Evolutionary conservation across 1,140 invertebrate genomes (phyloP).

Genomic region (Megalonaias nervosa): DNA sequence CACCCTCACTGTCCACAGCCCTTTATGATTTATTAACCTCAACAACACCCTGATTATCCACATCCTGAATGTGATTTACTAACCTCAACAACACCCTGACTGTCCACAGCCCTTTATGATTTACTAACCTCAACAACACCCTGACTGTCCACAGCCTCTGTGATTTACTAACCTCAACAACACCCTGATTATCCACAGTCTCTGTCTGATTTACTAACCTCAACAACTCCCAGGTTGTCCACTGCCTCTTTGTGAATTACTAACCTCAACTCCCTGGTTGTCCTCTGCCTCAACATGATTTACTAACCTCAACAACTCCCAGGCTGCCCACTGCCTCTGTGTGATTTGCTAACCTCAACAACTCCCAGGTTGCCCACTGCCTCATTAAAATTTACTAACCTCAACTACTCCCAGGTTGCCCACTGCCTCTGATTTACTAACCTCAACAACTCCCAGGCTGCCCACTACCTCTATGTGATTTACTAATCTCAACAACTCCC

Average conservation of each 20-base stretch:
- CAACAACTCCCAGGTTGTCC: conserved; percentile 54
- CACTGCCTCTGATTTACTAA: neutral
- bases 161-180: no score
- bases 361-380: conserved; percentile 54
- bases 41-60: conserved; percentile 13
- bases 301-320: conserved; percentile 34
- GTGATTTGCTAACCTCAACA: conserved; percentile 58
- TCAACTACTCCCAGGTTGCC: neutral
- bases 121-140: conserved; percentile 69
- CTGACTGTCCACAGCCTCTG: no score
- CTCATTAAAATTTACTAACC: no score
- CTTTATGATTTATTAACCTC: conserved; percentile 16
- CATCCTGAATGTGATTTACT: neutral
- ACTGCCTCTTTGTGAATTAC: no score
- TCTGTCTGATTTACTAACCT: conserved; percentile 58
- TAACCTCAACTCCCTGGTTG: neutral
- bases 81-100: conserved; percentile 68
- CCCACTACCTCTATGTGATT: no score
- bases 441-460: conserved; percentile 25
- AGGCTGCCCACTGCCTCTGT: no score
- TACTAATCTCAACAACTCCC: conserved; percentile 85
- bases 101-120: no score
- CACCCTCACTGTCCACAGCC: conserved; percentile 81
- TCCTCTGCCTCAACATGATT: neutral
- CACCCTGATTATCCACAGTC: neutral